A percentile compares a stretch with the other conserved stretches of the same genome.
phyloP scores from a whole-genome alignment of 2,113 vertebrate genomes.

The Bostrychus sinensis region DNA sequence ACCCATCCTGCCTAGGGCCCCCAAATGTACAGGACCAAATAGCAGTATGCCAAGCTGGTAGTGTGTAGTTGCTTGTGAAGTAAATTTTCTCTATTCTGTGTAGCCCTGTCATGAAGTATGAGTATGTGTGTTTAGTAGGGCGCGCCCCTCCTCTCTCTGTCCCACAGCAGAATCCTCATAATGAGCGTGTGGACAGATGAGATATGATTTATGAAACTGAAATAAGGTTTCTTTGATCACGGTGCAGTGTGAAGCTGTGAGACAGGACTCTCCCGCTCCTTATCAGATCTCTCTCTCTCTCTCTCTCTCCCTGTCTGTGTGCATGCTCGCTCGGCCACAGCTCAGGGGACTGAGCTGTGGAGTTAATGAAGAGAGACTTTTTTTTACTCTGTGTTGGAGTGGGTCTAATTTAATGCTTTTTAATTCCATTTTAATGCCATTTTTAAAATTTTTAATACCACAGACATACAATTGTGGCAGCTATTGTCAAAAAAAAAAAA shows the following conservation, averaged over 20 bases:
- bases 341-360: constrained; percentile 65
- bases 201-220: constrained; percentile 78
- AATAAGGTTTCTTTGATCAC: constrained; percentile 77
- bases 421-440: too few relatives aligned
- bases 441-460: too few relatives aligned
- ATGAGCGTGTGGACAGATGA: constrained; percentile 76
- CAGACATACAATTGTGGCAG: too few relatives aligned
- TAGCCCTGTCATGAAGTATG: background rate
- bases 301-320: constrained; percentile 58
- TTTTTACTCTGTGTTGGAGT: too few relatives aligned
- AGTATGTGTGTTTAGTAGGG: constrained; percentile 4
- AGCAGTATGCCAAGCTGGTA: too few relatives aligned
- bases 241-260: constrained; percentile 56
- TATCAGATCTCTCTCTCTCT: constrained; percentile 60
- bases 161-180: constrained; percentile 68
- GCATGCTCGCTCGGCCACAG: constrained; percentile 41
- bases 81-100: too few relatives aligned
- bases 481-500: too few relatives aligned
- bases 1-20: too few relatives aligned
- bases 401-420: too few relatives aligned
- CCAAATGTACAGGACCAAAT: too few relatives aligned
- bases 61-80: too few relatives aligned
- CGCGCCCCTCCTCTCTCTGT: constrained; percentile 39
- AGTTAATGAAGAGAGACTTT: constrained; percentile 69
- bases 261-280: constrained; percentile 68